Conservation (phyloP, 2,888 invertebrate species). For the Ochropacha duplaris region DNA sequence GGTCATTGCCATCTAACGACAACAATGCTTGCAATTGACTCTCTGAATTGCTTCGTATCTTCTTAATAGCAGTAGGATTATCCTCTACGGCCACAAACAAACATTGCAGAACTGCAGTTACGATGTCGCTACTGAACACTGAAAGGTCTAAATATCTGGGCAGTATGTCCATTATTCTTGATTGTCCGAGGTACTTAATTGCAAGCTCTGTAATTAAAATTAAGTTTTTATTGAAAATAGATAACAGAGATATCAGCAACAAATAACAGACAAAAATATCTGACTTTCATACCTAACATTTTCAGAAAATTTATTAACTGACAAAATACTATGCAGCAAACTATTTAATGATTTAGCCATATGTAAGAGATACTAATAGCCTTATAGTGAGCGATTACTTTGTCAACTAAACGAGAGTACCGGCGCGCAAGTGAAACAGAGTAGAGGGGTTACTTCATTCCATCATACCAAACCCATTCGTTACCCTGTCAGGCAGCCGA, state of each 20-base stretch:
- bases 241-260: background rate
- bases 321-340: no score
- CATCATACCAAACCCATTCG: no score
- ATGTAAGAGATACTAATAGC: no score
- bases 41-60: constrained; percentile 77
- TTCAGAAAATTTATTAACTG: no score
- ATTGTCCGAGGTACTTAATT: constrained; percentile 85
- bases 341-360: no score
- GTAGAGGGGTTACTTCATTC: no score
- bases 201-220: constrained; percentile 75
- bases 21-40: constrained; percentile 68
- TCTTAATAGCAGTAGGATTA: constrained; percentile 82
- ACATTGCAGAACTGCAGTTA: constrained; percentile 85
- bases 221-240: constrained; percentile 2
- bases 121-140: constrained; percentile 82
- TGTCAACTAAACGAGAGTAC: no score
- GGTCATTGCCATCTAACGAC: constrained; percentile 61
- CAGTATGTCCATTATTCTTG: constrained; percentile 84
- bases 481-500: no score
- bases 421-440: no score
- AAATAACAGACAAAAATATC: no score
- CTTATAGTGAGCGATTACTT: no score
- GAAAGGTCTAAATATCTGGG: constrained; percentile 83
- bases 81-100: constrained; percentile 88
- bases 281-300: no score